Base-by-base conservation (phyloP, 2,113 vertebrate species). In the Butorides virescens region DNA sequence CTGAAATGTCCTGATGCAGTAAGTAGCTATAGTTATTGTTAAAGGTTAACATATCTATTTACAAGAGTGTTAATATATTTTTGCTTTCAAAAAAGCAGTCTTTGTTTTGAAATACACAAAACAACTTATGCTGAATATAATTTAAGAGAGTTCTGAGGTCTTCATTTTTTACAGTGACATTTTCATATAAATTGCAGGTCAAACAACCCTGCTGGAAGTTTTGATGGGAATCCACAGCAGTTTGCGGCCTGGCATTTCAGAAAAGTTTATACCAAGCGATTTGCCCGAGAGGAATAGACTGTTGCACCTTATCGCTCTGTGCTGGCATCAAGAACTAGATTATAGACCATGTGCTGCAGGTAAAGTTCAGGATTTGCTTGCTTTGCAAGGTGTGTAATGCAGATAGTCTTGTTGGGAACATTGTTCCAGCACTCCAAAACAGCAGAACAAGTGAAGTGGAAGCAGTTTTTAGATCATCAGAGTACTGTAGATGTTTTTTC, bases 301-400 rank as follows among this genome's bases (percentile, higher is more conserved):
- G 18, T 8, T 96, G 37, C 80, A 92, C 12, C 71, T 98, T 32
- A 91, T 96, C 1, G 10, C 86, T 59, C 44, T 95, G 16, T 97
- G 98, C 78, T 98, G 97, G 97, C 95, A 97, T 34, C 94, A 95
- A 44, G 92, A 98, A 23, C 76, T 89, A 46, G 26, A 58, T 36
- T 81, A 56, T 4, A 96, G 98, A 82, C 97, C 97, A 21, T 10
- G 3, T 3, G 17, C 27, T 34, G 39, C 88, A 83, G 97, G 98
- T 98, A 92, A 65, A 11, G 20, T 4, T 63, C 9, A 15, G 25
- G 23, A 55, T 46, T 70, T 75, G 13, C 62, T 37, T 79, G 70
- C 66, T 65, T 27, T 53, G 58, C 29, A 67, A 53, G 32, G 34
- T 46, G 10, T 21, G 9, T 42, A 26, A 62, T 11, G 23, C 63